A percentile compares a stretch with the other conserved stretches of the same genome.
phyloP scores from a whole-genome alignment of 30 jellyfish, hydroid and myxozoan species.

The Aurelia coerulea region DNA sequence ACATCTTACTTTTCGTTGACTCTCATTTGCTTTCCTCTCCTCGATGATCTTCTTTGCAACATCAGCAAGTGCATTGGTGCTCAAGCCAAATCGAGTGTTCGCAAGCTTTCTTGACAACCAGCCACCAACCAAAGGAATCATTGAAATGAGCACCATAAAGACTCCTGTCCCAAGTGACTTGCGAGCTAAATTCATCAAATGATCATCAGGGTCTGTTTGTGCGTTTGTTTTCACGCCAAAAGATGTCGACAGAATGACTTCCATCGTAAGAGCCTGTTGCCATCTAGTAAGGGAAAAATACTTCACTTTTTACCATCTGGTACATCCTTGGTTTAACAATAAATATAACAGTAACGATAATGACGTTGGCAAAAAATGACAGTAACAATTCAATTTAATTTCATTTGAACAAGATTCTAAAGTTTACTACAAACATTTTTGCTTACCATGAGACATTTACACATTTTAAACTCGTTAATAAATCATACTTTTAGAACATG shows the following conservation, averaged over 20 bases:
- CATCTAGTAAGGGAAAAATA: slow-evolving; percentile 18
- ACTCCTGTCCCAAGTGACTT: slow-evolving; percentile 19
- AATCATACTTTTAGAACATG: no score
- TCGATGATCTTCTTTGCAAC: slow-evolving; percentile 49
- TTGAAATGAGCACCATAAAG: background rate
- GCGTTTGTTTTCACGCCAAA: slow-evolving; percentile 51
- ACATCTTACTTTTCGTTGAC: slow-evolving; percentile 6
- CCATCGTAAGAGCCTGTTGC: slow-evolving; percentile 49
- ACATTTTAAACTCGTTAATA: no score
- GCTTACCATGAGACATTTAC: no score
- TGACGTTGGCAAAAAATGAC: no score
- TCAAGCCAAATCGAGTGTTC: slow-evolving; percentile 27
- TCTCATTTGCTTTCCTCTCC: no score
- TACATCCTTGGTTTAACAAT: no score
- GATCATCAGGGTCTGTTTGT: slow-evolving; percentile 62
- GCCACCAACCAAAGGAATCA: slow-evolving; percentile 54
- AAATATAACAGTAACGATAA: no score
- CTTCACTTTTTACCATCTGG: no score
- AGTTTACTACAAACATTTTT: no score
- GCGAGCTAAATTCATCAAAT: slow-evolving; percentile 30
- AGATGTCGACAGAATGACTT: slow-evolving; percentile 53
- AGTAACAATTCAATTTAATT: no score
- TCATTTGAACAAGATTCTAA: no score
- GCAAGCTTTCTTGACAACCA: background rate
- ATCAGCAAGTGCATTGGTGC: slow-evolving; percentile 3